A percentile compares a stretch with the other conserved stretches of the same genome.
Conservation (phyloP, 1,140 invertebrate genomes). For the Tachypleus tridentatus region DNA sequence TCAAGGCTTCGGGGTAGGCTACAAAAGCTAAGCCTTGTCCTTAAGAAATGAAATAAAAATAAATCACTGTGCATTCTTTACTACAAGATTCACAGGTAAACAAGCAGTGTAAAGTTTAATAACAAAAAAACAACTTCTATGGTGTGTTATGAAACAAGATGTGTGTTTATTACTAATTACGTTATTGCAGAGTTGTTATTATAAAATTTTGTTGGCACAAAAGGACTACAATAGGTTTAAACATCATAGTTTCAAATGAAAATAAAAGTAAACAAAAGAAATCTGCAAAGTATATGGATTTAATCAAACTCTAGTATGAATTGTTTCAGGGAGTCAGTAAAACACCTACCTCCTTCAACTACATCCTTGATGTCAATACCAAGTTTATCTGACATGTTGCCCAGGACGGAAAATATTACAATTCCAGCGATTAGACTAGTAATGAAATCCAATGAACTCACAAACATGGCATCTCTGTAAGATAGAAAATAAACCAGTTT, state of each 20-base stretch:
- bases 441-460: slow-evolving; percentile 22
- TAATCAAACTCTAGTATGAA: no score
- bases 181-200: no score
- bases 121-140: no score
- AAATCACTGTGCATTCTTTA: not conserved
- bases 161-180: no score
- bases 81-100: not conserved
- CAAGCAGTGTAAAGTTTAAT: no score
- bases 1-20: slow-evolving; percentile 19
- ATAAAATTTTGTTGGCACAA: no score
- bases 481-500: not conserved
- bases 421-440: slow-evolving; percentile 23
- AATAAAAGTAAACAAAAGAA: no score
- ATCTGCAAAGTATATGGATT: no score
- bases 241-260: no score
- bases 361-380: slow-evolving; percentile 18
- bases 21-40: slow-evolving; percentile 23
- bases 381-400: slow-evolving; percentile 26
- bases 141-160: no score
- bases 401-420: slow-evolving; percentile 24
- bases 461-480: slow-evolving; percentile 22
- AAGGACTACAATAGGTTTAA: no score
- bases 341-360: slow-evolving; percentile 12
- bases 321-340: not conserved
- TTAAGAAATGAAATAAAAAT: slow-evolving; percentile 3